These are phyloP conservation scores for Caenorhabditis angaria DNA, from an alignment of 2,888 invertebrate genomes.

Conservation along the genomic window DNA sequence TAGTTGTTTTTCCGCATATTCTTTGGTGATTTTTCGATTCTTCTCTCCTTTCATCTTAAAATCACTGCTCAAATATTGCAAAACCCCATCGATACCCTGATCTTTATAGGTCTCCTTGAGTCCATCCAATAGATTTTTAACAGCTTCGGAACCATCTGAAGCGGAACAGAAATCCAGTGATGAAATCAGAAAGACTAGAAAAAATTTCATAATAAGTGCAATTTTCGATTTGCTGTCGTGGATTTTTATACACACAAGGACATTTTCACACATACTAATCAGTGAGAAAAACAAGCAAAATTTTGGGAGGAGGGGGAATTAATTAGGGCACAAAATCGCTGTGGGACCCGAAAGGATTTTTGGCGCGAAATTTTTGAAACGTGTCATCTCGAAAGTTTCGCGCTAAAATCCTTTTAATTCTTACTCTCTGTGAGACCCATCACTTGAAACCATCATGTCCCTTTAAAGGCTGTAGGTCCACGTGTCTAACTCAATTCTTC, in stretches of 20 bases:
- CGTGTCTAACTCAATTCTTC: too few relatives aligned
- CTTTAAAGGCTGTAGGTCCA: too few relatives aligned
- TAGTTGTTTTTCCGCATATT: background rate
- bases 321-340: too few relatives aligned
- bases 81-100: background rate
- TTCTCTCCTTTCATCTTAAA: background rate
- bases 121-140: background rate
- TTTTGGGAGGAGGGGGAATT: background rate
- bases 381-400: too few relatives aligned
- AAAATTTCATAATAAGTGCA: background rate
- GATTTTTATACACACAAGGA: background rate
- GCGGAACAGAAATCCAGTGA: background rate
- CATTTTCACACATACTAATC: slow-evolving; percentile 2
- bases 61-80: background rate
- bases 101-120: background rate
- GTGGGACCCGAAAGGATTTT: too few relatives aligned
- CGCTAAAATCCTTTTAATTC: too few relatives aligned
- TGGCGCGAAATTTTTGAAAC: too few relatives aligned
- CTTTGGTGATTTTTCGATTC: background rate
- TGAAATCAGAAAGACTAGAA: background rate
- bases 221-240: background rate
- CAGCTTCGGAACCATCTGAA: background rate
- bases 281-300: background rate
- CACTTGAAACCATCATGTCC: too few relatives aligned
- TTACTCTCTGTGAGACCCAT: too few relatives aligned